Evolutionary conservation across 2,888 invertebrate species (phyloP).

Genomic region (Tipula unca): DNA sequence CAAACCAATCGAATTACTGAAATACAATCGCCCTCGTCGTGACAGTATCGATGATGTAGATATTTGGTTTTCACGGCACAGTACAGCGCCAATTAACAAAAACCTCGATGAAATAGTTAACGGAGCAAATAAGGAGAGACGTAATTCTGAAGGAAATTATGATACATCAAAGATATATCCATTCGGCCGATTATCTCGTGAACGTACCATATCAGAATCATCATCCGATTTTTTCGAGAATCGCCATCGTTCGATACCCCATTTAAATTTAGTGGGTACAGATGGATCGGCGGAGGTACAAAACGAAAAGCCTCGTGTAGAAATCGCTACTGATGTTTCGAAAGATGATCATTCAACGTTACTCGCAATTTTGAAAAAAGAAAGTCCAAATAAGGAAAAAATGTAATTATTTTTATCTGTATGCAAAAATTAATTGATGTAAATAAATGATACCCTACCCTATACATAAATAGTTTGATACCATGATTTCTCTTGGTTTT

Average conservation of each 20-base stretch:
- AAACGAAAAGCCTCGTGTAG: neutral
- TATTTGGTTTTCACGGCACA: conserved; percentile 25
- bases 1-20: neutral
- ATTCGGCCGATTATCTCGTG: neutral
- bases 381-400: neutral
- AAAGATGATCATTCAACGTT: neutral
- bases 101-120: neutral
- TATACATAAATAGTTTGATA: neutral
- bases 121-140: neutral
- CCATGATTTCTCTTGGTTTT: too few relatives aligned
- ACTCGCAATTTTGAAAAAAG: neutral
- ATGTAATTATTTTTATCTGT: neutral
- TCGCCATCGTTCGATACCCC: neutral
- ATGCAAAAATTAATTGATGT: neutral
- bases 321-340: neutral
- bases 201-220: neutral
- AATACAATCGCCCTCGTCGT: conserved; percentile 20
- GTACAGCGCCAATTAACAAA: neutral
- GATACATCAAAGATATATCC: conserved; percentile 19
- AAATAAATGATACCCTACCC: neutral
- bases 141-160: conserved; percentile 16
- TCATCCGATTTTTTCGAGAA: conserved; percentile 10
- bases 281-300: neutral
- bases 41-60: conserved; percentile 28
- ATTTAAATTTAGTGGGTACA: neutral